Evolutionary conservation across 2,888 invertebrate genomes (phyloP).

Genomic region (Portevinia maculata): DNA sequence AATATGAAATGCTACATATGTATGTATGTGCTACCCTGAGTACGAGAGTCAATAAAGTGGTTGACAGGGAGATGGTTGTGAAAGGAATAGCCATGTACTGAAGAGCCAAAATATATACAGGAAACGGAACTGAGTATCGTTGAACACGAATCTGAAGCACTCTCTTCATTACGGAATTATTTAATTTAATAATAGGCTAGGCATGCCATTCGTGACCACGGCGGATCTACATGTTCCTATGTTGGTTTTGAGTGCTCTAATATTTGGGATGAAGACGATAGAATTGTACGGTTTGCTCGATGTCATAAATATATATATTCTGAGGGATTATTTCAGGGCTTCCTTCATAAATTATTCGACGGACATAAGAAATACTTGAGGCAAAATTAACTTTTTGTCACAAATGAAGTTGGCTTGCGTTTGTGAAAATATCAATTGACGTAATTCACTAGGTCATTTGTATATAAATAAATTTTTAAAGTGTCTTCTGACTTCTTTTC

Average conservation of each 20-base stretch:
- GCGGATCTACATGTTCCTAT: neutral
- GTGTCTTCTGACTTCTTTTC: too few relatives aligned
- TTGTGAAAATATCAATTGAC: too few relatives aligned
- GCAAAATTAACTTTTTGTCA: neutral
- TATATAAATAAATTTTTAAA: too few relatives aligned
- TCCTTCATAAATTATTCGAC: neutral
- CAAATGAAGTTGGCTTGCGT: too few relatives aligned
- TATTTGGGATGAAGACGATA: slow-evolving; percentile 10
- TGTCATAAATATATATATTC: slow-evolving; percentile 3
- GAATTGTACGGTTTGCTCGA: slow-evolving; percentile 10
- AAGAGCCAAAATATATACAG: neutral
- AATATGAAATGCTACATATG: slow-evolving; percentile 21
- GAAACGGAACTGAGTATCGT: slow-evolving; percentile 19
- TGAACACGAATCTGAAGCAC: slow-evolving; percentile 23
- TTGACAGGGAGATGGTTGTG: slow-evolving; percentile 5
- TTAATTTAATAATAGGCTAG: neutral
- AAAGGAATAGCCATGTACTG: neutral
- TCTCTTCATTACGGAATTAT: slow-evolving; percentile 13
- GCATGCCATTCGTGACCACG: slow-evolving; percentile 17
- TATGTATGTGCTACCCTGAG: neutral
- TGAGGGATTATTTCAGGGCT: neutral
- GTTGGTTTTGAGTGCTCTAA: slow-evolving; percentile 21
- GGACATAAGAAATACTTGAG: neutral
- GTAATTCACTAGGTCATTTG: too few relatives aligned
- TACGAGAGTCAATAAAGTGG: neutral